Percentiles rank a stretch among this genome's conserved stretches.
These are phyloP conservation scores for Phalanger gymnotis DNA, from an alignment of 2,797 vertebrate genomes.

Conservation along the genomic window DNA sequence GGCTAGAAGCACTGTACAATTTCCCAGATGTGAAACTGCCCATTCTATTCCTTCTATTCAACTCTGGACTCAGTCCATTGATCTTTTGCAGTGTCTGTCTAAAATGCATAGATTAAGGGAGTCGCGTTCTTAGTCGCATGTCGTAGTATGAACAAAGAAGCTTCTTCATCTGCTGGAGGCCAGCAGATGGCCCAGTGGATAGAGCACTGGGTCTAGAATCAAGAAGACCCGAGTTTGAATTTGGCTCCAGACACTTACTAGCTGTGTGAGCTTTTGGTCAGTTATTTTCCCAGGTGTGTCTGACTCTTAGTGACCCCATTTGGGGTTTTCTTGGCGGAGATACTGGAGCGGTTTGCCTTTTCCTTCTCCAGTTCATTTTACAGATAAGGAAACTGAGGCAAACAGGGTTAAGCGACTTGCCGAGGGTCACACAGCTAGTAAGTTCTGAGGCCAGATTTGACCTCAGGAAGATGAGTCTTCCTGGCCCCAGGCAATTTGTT, in stretches of 20 bases:
- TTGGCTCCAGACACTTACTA: not conserved
- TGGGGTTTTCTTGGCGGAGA: not conserved
- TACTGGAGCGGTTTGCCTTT: not conserved
- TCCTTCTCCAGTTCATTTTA: not conserved
- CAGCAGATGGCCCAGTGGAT: conserved; percentile 3
- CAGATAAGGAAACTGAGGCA: not conserved
- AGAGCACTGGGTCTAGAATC: conserved; percentile 62
- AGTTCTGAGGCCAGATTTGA: not conserved
- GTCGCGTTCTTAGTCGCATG: not conserved
- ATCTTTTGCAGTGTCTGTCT: not conserved
- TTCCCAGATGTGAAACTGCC: not conserved
- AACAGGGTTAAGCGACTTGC: not conserved
- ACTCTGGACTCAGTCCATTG: not conserved
- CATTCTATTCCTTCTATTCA: not conserved
- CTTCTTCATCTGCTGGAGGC: not conserved
- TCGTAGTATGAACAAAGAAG: not conserved
- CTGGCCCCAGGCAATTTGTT: not conserved
- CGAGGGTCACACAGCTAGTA: not conserved
- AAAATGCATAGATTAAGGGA: not conserved
- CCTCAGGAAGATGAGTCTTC: not conserved
- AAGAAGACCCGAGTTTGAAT: conserved; percentile 42
- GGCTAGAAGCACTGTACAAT: not conserved
- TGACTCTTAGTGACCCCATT: not conserved
- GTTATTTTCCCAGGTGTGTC: not conserved
- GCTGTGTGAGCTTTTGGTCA: not conserved